Evolutionary conservation across 2,113 vertebrate species (phyloP).

Genomic region (Hassar affinis): DNA sequence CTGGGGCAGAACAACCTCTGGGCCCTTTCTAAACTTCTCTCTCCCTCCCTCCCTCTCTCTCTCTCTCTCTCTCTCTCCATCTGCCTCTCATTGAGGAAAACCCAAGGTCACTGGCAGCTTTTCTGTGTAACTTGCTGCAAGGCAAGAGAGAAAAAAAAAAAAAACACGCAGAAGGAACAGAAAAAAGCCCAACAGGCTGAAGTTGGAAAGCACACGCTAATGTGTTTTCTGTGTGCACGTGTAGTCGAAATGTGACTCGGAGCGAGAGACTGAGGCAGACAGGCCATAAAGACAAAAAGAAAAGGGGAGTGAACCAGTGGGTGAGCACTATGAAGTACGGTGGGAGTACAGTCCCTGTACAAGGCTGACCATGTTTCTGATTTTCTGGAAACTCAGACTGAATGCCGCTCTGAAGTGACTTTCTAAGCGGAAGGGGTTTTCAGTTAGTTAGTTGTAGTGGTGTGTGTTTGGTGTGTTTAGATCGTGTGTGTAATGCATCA

Average conservation of each 20-base stretch:
- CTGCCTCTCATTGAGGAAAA: conserved; percentile 47
- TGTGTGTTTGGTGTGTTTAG: too few species aligned
- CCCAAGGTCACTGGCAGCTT: conserved; percentile 21
- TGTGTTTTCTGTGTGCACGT: conserved; percentile 42
- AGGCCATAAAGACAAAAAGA: background rate
- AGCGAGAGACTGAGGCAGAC: background rate
- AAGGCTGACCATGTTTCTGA: conserved; percentile 46
- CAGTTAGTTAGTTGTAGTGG: too few species aligned
- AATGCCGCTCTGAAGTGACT: too few species aligned
- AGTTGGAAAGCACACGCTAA: conserved; percentile 15
- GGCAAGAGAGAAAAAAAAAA: conserved; percentile 5
- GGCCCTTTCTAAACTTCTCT: conserved; percentile 37
- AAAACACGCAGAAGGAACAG: conserved; percentile 16
- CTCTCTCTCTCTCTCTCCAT: conserved; percentile 32
- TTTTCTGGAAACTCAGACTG: too few species aligned
- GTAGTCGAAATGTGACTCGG: conserved; percentile 44
- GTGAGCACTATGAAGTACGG: conserved; percentile 21
- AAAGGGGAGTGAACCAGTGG: conserved; percentile 3
- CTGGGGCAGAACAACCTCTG: conserved; percentile 37
- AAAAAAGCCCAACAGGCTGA: background rate
- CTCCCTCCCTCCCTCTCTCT: background rate
- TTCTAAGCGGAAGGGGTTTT: too few species aligned
- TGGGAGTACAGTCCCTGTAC: conserved; percentile 39
- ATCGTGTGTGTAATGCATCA: too few species aligned
- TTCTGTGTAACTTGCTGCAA: conserved; percentile 35